Evolutionary conservation across 2,888 invertebrate species (phyloP), one percentile per base, ranked within the genome.

Genomic region (Mactromeris polynyma): DNA sequence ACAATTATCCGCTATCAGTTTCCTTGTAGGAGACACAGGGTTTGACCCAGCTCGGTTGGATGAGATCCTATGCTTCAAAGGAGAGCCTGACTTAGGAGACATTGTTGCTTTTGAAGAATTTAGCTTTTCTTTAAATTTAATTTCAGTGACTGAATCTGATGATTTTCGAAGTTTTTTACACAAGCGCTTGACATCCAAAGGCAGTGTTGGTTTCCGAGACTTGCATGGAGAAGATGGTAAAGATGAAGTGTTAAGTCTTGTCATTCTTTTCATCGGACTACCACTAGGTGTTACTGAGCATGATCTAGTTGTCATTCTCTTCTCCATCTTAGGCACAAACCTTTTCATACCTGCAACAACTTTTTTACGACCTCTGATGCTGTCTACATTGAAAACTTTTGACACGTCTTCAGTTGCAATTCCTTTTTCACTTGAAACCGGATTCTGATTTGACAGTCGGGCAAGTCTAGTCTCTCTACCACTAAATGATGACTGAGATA

Each of bases 221-320:
- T 84, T 77, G 21, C 17, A 21, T 54, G 84, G 84, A 1, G 84
- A 84, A 4, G 14, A 17, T 31, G 84, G 84, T 73, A 73, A 73
- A 36, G 58, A 77, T 33, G 84, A 84, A 54, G 78, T 78, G 6
- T 21, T 77, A 33, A 26, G 38, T n/a, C 78, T 26, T 19, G 54
- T 54, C 3, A 26, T 26, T n/a, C 38, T 42, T 54, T 84, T 84
- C 0, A 84, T 36, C 54, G 84, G 77, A 78, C 84, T 84, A 14
- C n/a, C 38, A 17, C 38, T 84, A 2, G 84, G 84, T n/a, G 84
- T 84, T 3, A 33, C 54, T 26, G 84, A 84, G n/a, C 54, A 51
- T 33, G 84, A 84, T 17, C 77, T 17, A 4, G 84, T 77, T 21
- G 19, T 42, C n/a, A 84, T 54, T 38, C 78, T 19, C 51, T 51